phyloP scores from a whole-genome alignment of 2,888 invertebrate genomes.

The Polietes domitor region DNA sequence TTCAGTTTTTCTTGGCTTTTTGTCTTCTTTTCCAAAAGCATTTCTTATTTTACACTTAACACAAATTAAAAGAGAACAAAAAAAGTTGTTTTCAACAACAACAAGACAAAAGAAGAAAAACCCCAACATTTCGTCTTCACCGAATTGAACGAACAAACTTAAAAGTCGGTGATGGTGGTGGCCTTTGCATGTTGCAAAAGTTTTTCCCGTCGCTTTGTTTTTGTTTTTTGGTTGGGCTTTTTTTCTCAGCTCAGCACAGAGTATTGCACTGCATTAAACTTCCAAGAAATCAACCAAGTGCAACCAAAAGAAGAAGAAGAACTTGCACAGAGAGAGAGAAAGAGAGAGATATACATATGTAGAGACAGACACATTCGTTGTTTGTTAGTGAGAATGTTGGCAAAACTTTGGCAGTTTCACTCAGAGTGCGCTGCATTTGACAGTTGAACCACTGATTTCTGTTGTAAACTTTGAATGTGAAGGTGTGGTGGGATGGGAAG shows the following conservation, averaged over 20 bases:
- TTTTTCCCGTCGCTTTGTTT: constrained; percentile 9
- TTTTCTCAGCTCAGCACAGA: not conserved
- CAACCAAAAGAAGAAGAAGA: constrained; percentile 65
- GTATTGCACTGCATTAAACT: constrained; percentile 56
- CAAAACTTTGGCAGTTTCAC: constrained; percentile 20
- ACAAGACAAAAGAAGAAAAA: not conserved
- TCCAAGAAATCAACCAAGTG: constrained; percentile 68
- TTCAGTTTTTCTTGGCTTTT: constrained; percentile 4
- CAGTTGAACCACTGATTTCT: constrained; percentile 56
- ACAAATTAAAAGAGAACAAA: constrained; percentile 24
- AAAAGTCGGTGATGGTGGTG: no score
- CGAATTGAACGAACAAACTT: no score
- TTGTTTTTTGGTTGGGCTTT: not conserved
- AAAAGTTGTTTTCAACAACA: not conserved
- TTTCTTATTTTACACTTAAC: constrained; percentile 17
- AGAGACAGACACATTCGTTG: not conserved
- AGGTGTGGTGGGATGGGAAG: not conserved
- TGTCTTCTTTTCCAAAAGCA: not conserved
- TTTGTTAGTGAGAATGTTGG: constrained; percentile 1
- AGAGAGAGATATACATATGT: constrained; percentile 14
- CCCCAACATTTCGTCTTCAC: not conserved
- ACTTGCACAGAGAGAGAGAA: constrained; percentile 25
- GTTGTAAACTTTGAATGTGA: not conserved
- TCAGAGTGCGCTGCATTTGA: constrained; percentile 40
- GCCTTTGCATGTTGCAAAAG: constrained; percentile 32